Percentiles rank a stretch among this genome's conserved stretches.
phyloP scores from a whole-genome alignment of 2,888 invertebrate species.

The Crepidodera aurea region DNA sequence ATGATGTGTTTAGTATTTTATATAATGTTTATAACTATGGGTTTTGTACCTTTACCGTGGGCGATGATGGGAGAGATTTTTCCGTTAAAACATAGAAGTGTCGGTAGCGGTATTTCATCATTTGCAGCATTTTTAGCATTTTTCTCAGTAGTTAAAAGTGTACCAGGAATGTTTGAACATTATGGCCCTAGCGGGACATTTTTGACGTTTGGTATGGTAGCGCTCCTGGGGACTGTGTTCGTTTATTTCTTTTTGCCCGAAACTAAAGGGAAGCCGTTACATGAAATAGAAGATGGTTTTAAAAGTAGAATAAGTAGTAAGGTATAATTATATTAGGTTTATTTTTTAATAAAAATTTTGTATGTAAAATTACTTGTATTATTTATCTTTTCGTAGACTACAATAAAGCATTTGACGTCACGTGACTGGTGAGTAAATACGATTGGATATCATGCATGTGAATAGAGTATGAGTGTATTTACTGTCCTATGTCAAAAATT shows the following conservation, averaged over 20 bases:
- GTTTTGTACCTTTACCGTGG: constrained; percentile 68
- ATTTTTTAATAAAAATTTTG: not conserved
- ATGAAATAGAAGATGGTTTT: constrained; percentile 73
- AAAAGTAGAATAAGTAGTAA: constrained; percentile 38
- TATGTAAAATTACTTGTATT: too few species aligned
- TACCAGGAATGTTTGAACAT: constrained; percentile 67
- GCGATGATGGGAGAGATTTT: constrained; percentile 79
- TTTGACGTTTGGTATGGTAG: constrained; percentile 67
- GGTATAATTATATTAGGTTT: not conserved
- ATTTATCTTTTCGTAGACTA: too few species aligned
- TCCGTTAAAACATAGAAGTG: constrained; percentile 64
- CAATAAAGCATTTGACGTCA: too few species aligned
- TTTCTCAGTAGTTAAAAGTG: constrained; percentile 73
- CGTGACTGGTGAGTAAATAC: too few species aligned
- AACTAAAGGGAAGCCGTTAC: constrained; percentile 73
- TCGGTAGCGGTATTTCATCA: constrained; percentile 73
- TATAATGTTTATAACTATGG: constrained; percentile 68
- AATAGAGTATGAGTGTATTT: too few species aligned
- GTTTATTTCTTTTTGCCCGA: constrained; percentile 72
- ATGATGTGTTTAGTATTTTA: constrained; percentile 66
- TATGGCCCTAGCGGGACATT: constrained; percentile 72
- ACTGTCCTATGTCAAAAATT: too few species aligned
- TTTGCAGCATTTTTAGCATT: constrained; percentile 71
- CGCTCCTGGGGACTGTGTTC: constrained; percentile 67
- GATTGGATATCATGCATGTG: too few species aligned